Evolutionary conservation across 1,140 invertebrate genomes (phyloP).

Genomic region (Lithobius niger): DNA sequence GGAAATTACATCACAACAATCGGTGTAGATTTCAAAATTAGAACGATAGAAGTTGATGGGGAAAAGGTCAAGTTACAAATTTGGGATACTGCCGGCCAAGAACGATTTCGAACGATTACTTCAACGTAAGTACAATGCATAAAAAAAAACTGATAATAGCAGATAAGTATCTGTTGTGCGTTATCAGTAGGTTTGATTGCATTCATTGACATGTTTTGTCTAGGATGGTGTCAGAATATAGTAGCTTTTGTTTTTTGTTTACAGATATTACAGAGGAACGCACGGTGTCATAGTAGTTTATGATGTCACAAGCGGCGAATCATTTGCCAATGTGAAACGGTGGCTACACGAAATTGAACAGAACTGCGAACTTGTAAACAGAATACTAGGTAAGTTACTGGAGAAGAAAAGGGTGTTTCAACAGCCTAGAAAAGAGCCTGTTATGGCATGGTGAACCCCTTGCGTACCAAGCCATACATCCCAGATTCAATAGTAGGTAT

Average conservation of each 20-base stretch:
- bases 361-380: slow-evolving; percentile 98
- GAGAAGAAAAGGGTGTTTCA: neutral
- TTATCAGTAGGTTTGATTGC: slow-evolving; percentile 10
- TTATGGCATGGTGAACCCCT: too few relatives aligned
- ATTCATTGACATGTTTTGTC: neutral
- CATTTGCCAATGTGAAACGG: slow-evolving; percentile 96
- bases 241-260: slow-evolving; percentile 23
- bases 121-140: slow-evolving; percentile 61
- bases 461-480: too few relatives aligned
- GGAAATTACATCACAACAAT: slow-evolving; percentile 97
- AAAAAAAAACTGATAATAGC: neutral
- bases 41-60: slow-evolving; percentile 84
- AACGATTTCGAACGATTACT: slow-evolving; percentile 91
- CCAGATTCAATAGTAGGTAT: too few relatives aligned
- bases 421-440: neutral
- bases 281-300: slow-evolving; percentile 99
- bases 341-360: slow-evolving; percentile 98
- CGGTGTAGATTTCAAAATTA: slow-evolving; percentile 99
- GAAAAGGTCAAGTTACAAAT: slow-evolving; percentile 96
- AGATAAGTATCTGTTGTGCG: neutral
- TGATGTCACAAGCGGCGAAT: slow-evolving; percentile 96
- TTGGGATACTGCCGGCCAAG: slow-evolving; percentile 91
- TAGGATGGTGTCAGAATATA: neutral
- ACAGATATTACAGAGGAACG: slow-evolving; percentile 91
- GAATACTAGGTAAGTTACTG: slow-evolving; percentile 69